Conservation (phyloP, 2,888 invertebrate genomes). For the Pyrrhosoma nymphula region DNA sequence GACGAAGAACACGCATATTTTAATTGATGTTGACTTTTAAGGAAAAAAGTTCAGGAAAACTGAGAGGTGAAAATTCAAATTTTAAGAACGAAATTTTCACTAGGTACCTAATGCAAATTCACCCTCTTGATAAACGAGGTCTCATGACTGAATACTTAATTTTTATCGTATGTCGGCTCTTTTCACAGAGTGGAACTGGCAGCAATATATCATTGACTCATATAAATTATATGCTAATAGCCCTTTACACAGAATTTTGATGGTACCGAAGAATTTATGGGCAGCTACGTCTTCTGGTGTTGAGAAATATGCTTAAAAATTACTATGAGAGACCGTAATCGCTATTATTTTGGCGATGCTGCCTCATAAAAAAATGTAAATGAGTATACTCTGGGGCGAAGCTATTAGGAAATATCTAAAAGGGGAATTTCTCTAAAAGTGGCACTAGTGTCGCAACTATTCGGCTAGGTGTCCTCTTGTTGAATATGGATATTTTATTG, state of each 20-base stretch:
- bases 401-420: no score
- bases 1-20: not conserved
- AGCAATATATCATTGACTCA: not conserved
- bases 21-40: conserved; percentile 1
- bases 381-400: not conserved
- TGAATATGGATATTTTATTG: no score
- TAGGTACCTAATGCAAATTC: not conserved
- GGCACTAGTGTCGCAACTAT: not conserved
- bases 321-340: not conserved
- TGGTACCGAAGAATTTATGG: not conserved
- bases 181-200: not conserved
- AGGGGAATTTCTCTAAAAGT: not conserved
- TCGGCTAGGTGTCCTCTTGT: no score
- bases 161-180: not conserved
- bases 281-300: not conserved
- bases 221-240: not conserved
- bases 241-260: conserved; percentile 18
- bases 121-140: not conserved
- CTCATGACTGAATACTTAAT: not conserved
- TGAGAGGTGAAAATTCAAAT: not conserved
- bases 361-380: not conserved
- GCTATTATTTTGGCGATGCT: not conserved
- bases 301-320: not conserved
- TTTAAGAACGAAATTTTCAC: not conserved
- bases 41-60: not conserved